Base-by-base conservation (phyloP, 2,113 vertebrate species). In the Deroptyus accipitrinus region DNA sequence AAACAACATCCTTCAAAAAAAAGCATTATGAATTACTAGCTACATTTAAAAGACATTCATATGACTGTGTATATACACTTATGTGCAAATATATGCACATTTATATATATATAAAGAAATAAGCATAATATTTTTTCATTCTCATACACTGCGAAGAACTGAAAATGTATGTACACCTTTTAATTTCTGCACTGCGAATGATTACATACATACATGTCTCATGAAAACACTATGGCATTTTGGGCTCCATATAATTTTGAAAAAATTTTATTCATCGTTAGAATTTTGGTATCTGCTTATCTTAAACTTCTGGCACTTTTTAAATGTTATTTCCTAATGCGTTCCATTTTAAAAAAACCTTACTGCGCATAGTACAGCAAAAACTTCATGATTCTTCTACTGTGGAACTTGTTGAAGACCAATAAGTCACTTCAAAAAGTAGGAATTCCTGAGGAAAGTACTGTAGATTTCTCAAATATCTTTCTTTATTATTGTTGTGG, bases 191-290 rank as follows among this genome's bases (percentile, higher is more conserved):
- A 17, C 10, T 68, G 3, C 24, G 14, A 73, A 37, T 41, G 9
- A 46, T 11, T 74, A 11, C 17, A 54, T 2, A 28, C 24, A 12
- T 14, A 30, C 18, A 30, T 46, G 2, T 66, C 49, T 72, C 20
- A 69, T 51, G 37, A 81, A 73, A 70, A 54, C 9, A 25, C 2
- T 37, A 30, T 10, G 8, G 4, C 11, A 2, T 62, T 76, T 75
- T 54, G 10, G 13, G 41, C 3, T 54, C 41, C 7, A 20, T 25
- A 48, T 46, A 0, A 55, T 55, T 74, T 42, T 51, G 16, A 54
- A 81, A 63, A 62, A 30, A 19, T 54, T 83, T 88, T 94, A 54
- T 91, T 90, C 96, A 75, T 17, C 67, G 3, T 42, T 49, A 74
- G 24, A n/a, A 48, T 23, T 70, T 52, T 51, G 33, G 9, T 18